phyloP scores from a whole-genome alignment of 2,113 vertebrate genomes.

The Nothoprocta perdicaria region DNA sequence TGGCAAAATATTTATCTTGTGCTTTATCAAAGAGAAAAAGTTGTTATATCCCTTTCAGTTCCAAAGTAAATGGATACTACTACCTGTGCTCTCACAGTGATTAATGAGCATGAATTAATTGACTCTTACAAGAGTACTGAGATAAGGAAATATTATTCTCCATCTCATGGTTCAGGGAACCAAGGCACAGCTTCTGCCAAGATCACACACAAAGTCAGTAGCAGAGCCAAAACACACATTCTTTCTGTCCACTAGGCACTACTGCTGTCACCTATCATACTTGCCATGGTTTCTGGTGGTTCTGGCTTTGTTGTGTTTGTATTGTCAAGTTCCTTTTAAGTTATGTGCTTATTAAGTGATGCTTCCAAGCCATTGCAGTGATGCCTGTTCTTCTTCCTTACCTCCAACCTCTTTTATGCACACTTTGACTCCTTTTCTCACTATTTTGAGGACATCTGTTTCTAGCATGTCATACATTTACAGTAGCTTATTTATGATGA shows the following conservation, averaged over 20 bases:
- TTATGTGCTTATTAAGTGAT: background rate
- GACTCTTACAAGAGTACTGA: background rate
- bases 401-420: background rate
- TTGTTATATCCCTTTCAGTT: background rate
- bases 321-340: background rate
- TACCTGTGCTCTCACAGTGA: background rate
- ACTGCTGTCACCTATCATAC: background rate
- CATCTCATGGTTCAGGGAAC: background rate
- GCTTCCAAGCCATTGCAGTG: background rate
- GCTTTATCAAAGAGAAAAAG: slow-evolving; percentile 18
- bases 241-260: background rate
- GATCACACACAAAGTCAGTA: background rate
- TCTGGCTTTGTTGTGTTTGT: background rate
- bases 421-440: background rate
- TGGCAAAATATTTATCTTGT: slow-evolving; percentile 14
- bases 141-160: slow-evolving; percentile 8
- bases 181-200: background rate
- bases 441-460: background rate
- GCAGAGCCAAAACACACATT: background rate
- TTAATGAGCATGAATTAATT: slow-evolving; percentile 32
- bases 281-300: background rate
- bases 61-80: background rate
- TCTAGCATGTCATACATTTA: background rate
- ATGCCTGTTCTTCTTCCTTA: background rate
- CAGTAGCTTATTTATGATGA: background rate